Evolutionary conservation across 2,888 invertebrate genomes (phyloP), one percentile per base, ranked within the genome.

Genomic region (Hirtodrosophila alboralis): DNA sequence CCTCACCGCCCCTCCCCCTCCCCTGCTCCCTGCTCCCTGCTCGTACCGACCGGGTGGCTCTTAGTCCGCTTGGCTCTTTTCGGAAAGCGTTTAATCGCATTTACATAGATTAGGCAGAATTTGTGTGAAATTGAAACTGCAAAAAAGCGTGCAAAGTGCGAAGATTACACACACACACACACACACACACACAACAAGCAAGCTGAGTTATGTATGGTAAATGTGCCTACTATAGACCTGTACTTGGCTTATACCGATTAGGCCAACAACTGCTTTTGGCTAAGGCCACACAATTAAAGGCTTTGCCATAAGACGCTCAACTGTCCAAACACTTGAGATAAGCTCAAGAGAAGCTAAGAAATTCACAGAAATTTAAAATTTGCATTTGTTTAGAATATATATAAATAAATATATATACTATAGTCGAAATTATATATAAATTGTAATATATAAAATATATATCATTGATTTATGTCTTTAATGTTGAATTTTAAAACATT

Each of bases 21-120:
- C 23, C 6, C 9, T 9, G 45, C 4, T 3, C 21, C 12, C n/a
- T n/a, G n/a, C n/a, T n/a, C n/a, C n/a, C n/a, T n/a, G n/a, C n/a
- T n/a, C n/a, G n/a, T n/a, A n/a, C n/a, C n/a, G n/a, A n/a, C n/a
- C 49, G 10, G 4, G 23, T 21, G 23, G 10, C 51, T 48, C 21
- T 26, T 5, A 18, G n/a, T n/a, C 18, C 14, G 28, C 26, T 14
- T 61, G 62, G 26, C 43, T 43, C 60, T 66, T 71, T 85, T 79
- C 58, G 76, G 78, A 74, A 77, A 84, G 77, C 86, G 83, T 75
- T 81, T 86, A 86, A 86, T 81, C 84, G 78, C 86, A 86, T 86
- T 81, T 86, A 84, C 80, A 80, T 86, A 81, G 81, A 81, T 81
- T 81, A 81, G 85, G 84, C 81, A 77, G 83, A 81, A 86, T 86